Evolutionary conservation across 1,140 invertebrate species (phyloP).

Genomic region (Drosophila albomicans): DNA sequence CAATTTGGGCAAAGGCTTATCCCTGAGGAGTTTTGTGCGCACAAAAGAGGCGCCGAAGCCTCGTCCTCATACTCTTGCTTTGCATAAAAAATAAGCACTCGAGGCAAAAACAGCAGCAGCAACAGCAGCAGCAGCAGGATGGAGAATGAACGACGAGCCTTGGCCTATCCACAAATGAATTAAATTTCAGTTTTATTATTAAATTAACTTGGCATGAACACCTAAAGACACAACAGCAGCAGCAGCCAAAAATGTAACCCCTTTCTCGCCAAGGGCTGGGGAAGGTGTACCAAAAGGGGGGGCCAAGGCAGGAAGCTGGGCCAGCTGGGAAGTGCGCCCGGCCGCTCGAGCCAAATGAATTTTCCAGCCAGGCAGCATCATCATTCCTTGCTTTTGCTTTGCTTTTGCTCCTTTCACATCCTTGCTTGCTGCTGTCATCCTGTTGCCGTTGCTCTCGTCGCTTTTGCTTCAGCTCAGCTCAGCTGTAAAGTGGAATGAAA

Average conservation of each 20-base stretch:
- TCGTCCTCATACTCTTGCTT: background rate
- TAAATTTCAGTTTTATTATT: constrained; percentile 84
- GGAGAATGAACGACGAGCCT: constrained; percentile 22
- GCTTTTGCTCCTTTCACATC: constrained; percentile 16
- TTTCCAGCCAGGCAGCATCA: constrained; percentile 51
- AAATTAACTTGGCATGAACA: constrained; percentile 84
- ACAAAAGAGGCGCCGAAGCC: constrained; percentile 13
- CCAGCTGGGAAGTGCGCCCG: constrained; percentile 38
- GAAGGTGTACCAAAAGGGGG: background rate
- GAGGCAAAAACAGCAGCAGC: constrained; percentile 6
- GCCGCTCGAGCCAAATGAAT: constrained; percentile 64
- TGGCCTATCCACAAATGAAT: constrained; percentile 84
- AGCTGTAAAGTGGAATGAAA: constrained; percentile 83
- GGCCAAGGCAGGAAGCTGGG: constrained; percentile 30
- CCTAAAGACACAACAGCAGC: constrained; percentile 78
- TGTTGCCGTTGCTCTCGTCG: constrained; percentile 1
- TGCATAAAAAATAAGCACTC: constrained; percentile 38
- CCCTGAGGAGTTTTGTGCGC: constrained; percentile 66
- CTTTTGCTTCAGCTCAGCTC: constrained; percentile 56
- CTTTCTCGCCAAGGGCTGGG: constrained; percentile 37
- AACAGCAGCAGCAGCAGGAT: background rate
- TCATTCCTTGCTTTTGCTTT: constrained; percentile 9
- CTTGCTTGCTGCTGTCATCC: background rate
- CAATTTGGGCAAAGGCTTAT: constrained; percentile 49
- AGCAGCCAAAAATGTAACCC: constrained; percentile 63